phyloP scores from a whole-genome alignment of 2,888 invertebrate genomes.

The Tromatobia lineatoria region DNA sequence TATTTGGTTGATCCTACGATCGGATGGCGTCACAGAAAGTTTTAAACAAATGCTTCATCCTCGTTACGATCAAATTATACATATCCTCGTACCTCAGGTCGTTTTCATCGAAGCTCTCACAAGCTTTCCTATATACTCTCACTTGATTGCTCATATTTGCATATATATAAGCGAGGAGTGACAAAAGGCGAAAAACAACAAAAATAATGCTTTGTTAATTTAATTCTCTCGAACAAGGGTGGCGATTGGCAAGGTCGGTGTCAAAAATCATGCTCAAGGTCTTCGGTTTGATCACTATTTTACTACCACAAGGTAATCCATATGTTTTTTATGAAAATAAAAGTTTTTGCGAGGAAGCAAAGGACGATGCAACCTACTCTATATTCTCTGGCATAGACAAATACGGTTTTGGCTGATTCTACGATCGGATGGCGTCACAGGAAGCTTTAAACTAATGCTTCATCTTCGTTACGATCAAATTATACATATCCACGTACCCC shows the following conservation, averaged over 20 bases:
- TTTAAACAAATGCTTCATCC: slow-evolving; percentile 13
- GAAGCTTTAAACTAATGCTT: slow-evolving; percentile 8
- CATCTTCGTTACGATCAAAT: slow-evolving; percentile 26
- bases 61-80: slow-evolving; percentile 23
- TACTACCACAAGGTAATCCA: not conserved
- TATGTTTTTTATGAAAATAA: not conserved
- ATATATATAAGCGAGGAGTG: slow-evolving; percentile 16
- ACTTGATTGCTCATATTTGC: not conserved
- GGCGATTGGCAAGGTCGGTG: not conserved
- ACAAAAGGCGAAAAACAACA: no score
- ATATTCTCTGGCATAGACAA: not conserved
- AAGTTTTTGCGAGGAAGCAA: not conserved
- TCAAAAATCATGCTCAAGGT: not conserved
- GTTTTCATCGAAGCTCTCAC: slow-evolving; percentile 12
- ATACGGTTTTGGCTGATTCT: not conserved
- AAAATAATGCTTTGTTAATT: no score
- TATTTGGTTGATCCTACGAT: not conserved
- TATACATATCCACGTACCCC: slow-evolving; percentile 19
- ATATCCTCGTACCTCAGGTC: slow-evolving; percentile 1
- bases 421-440: no score
- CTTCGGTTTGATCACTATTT: not conserved
- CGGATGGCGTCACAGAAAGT: not conserved
- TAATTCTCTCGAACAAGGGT: not conserved
- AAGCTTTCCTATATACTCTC: slow-evolving; percentile 1
- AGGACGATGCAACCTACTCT: not conserved